Evolutionary conservation across 30 jellyfish, hydroid and myxozoan species (phyloP), one percentile per base, ranked within the genome.

Genomic region (Cassiopea andromeda): DNA sequence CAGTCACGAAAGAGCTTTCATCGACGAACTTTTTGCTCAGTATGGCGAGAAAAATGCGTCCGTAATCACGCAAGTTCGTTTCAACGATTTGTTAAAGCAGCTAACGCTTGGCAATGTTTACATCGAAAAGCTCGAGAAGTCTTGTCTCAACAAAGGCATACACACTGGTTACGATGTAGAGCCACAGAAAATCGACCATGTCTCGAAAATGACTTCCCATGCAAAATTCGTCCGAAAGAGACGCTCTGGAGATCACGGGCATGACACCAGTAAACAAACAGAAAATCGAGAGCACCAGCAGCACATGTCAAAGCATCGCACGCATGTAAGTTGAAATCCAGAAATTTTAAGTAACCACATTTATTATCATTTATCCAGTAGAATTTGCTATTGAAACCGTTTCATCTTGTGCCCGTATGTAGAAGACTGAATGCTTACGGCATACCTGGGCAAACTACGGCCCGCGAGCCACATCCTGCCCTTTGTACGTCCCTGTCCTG

Each of bases 71-170:
- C 92, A 60, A 13, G 50, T 19, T 45, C 75, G 58, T n/a, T 85
- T 92, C 73, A 75, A 38, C 1, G 48, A 27, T 46, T 44, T 92
- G 76, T 73, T 92, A 81, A 71, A 69, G 71, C 88, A 72, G n/a
- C 79, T 92, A 1, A 72, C 91, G 19, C 87, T 92, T 10, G 97
- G 97, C 46, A 79, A 66, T 79, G 94, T 92, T 18, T 75, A 60
- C 73, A 54, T 92, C 46, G 92, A 80, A 70, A 84, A 88, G n/a
- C 73, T 80, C 78, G 97, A 92, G 72, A 81, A 72, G 13, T 69
- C 13, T 68, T 92, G 97, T 60, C 59, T 50, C 44, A 45, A 92
- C 71, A 84, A 92, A 71, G 94, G 92, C 4, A 91, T 79, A 72
- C 89, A 70, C 60, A 50, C 54, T 54, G 94, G 92, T 79, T 49